Conservation (phyloP, 2,113 vertebrate genomes). For the Pygathrix nemaeus region DNA sequence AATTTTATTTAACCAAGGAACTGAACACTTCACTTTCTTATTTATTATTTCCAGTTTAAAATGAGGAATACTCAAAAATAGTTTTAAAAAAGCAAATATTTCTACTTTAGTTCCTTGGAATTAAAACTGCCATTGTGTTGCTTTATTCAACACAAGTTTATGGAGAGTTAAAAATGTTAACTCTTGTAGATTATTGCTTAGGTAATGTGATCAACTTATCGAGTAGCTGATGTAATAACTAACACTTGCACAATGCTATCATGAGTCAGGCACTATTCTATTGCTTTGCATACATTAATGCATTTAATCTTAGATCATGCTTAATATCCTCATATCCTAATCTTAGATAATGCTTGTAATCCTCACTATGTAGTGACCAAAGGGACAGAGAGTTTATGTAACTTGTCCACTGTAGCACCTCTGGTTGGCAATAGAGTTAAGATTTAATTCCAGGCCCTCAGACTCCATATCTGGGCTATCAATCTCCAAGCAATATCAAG, state of each 20-base stretch:
- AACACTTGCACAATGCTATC: background rate
- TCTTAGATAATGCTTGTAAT: background rate
- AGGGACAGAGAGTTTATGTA: background rate
- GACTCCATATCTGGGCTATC: background rate
- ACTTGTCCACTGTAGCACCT: background rate
- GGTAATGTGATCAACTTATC: background rate
- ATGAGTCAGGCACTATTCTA: background rate
- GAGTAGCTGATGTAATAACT: background rate
- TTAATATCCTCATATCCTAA: background rate
- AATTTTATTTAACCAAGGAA: background rate
- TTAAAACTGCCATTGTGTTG: background rate
- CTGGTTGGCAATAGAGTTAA: background rate
- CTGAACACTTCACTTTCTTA: background rate
- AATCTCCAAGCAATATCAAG: background rate
- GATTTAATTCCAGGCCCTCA: background rate
- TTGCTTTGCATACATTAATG: background rate
- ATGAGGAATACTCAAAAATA: background rate
- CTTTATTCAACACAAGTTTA: background rate
- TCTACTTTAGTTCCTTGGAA: background rate
- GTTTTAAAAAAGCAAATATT: background rate
- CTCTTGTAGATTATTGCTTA: background rate
- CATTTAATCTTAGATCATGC: background rate
- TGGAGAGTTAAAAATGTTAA: background rate
- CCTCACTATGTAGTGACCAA: background rate
- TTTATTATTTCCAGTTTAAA: slow-evolving; percentile 5